These are phyloP conservation scores for Candidula unifasciata DNA, from an alignment of 2,888 invertebrate species.

Conservation along the genomic window DNA sequence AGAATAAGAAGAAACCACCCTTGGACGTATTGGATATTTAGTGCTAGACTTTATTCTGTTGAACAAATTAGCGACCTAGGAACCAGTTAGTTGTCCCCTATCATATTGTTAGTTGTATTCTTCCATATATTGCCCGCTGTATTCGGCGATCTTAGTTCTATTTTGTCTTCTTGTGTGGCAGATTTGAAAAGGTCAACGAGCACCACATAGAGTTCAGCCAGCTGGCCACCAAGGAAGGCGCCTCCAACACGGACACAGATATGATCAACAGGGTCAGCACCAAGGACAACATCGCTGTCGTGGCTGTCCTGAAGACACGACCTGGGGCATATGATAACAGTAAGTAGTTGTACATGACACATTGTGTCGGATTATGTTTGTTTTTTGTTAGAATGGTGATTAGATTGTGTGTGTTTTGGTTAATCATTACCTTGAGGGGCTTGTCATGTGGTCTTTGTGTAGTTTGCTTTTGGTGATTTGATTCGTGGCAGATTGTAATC, in stretches of 20 bases:
- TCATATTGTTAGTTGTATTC: too few relatives aligned
- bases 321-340: slow-evolving; percentile 86
- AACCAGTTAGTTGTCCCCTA: too few relatives aligned
- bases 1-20: too few relatives aligned
- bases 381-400: not conserved
- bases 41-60: too few relatives aligned
- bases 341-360: slow-evolving; percentile 49
- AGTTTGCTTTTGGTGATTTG: too few relatives aligned
- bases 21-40: too few relatives aligned
- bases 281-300: slow-evolving; percentile 98
- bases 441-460: too few relatives aligned
- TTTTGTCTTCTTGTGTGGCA: slow-evolving; percentile 76
- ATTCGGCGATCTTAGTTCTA: too few relatives aligned
- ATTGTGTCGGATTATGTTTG: not conserved
- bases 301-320: slow-evolving; percentile 95
- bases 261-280: slow-evolving; percentile 99
- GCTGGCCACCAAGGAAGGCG: slow-evolving; percentile 97
- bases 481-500: too few relatives aligned
- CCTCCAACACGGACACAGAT: slow-evolving; percentile 87
- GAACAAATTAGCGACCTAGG: too few relatives aligned
- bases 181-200: slow-evolving; percentile 95
- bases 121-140: too few relatives aligned
- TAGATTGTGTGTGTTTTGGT: not conserved
- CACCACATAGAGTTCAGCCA: slow-evolving; percentile 98
- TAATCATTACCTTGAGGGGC: too few relatives aligned